Conservation (phyloP, 2,797 vertebrate genomes). For the Epinephelus awoara region DNA sequence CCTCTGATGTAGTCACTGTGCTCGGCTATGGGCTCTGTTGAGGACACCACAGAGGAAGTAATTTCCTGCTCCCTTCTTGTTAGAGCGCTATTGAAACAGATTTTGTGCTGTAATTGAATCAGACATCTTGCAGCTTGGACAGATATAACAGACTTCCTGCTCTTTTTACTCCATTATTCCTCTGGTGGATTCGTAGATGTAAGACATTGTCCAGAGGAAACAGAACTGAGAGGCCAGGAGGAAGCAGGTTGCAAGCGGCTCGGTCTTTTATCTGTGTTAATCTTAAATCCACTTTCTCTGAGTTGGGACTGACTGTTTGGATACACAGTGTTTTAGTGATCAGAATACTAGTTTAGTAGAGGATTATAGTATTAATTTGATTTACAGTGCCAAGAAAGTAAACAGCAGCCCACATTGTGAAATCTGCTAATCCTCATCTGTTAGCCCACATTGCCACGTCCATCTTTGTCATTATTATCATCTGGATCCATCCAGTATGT, state of each 20-base stretch:
- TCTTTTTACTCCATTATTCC: conserved; percentile 64
- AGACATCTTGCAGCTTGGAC: conserved; percentile 53
- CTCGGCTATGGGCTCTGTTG: conserved; percentile 19
- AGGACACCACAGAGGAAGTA: conserved; percentile 56
- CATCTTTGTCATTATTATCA: not conserved
- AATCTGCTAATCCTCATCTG: conserved; percentile 5
- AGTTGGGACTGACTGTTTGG: not conserved
- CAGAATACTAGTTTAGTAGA: not conserved
- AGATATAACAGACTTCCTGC: conserved; percentile 58
- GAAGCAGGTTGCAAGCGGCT: not conserved
- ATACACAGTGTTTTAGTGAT: not conserved
- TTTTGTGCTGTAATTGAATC: conserved; percentile 69
- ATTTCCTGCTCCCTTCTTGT: conserved; percentile 66
- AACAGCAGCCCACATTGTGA: conserved; percentile 6
- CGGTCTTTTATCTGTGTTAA: not conserved
- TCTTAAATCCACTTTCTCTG: not conserved
- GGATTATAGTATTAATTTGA: not conserved
- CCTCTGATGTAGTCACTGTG: conserved; percentile 25
- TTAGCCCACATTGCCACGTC: not conserved
- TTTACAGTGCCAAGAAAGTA: conserved; percentile 5
- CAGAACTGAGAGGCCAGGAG: not conserved
- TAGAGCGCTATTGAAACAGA: conserved; percentile 58
- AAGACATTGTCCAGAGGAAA: conserved; percentile 25
- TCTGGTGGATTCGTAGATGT: conserved; percentile 24
- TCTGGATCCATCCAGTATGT: not conserved